A percentile compares a stretch with the other conserved stretches of the same genome.
phyloP scores from a whole-genome alignment of 2,888 invertebrate species.

The Unio pictorum region DNA sequence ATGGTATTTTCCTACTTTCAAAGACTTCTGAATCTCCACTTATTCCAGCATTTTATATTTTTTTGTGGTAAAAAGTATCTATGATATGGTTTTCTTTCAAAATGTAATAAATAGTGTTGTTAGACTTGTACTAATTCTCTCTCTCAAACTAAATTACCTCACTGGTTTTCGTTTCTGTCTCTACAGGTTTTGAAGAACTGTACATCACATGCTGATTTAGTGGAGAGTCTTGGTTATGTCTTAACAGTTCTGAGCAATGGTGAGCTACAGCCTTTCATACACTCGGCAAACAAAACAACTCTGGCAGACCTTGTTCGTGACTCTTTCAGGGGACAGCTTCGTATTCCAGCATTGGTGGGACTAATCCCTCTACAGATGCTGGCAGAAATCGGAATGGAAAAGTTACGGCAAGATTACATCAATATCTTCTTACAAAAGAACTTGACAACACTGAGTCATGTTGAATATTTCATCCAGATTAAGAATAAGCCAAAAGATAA shows the following conservation, averaged over 20 bases:
- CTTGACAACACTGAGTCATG: slow-evolving; percentile 41
- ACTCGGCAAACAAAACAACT: slow-evolving; percentile 56
- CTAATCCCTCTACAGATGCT: slow-evolving; percentile 51
- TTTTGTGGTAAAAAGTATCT: too few relatives aligned
- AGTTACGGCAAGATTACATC: slow-evolving; percentile 57
- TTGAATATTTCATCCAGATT: slow-evolving; percentile 37
- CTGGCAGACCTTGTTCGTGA: slow-evolving; percentile 60
- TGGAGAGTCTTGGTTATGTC: slow-evolving; percentile 43
- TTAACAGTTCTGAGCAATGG: slow-evolving; percentile 47
- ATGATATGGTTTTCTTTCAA: too few relatives aligned
- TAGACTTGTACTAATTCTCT: too few relatives aligned
- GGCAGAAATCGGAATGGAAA: slow-evolving; percentile 63
- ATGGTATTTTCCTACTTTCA: too few relatives aligned
- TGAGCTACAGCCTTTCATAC: slow-evolving; percentile 56
- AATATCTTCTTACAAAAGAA: slow-evolving; percentile 51
- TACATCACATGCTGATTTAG: slow-evolving; percentile 47
- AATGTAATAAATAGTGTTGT: too few relatives aligned
- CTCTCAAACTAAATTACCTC: not conserved
- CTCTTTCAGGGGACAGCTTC: slow-evolving; percentile 53
- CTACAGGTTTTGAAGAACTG: slow-evolving; percentile 43
- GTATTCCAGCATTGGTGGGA: slow-evolving; percentile 47
- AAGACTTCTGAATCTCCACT: too few relatives aligned
- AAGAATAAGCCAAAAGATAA: slow-evolving; percentile 32
- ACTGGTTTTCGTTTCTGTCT: not conserved
- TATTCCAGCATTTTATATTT: too few relatives aligned